Percentiles rank a stretch among this genome's conserved stretches.
These are phyloP conservation scores for Limosa lapponica DNA, from an alignment of 2,797 vertebrate genomes.

Conservation along the genomic window DNA sequence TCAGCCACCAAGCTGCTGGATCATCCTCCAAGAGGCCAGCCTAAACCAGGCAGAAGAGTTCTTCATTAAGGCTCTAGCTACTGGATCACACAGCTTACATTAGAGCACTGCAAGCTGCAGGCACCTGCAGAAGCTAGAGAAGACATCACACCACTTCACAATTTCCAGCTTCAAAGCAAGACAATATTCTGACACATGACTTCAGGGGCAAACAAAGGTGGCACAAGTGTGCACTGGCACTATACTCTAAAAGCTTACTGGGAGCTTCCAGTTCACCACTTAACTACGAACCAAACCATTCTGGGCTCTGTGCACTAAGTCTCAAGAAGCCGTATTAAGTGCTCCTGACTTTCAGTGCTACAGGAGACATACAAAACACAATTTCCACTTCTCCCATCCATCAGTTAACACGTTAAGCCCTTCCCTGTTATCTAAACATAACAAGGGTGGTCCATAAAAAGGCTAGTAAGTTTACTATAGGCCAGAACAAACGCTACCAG, in stretches of 20 bases:
- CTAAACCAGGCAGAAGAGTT: background rate
- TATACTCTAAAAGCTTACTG: background rate
- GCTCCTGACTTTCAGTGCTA: background rate
- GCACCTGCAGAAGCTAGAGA: background rate
- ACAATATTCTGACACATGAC: background rate
- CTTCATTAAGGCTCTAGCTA: background rate
- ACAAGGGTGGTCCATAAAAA: background rate
- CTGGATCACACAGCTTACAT: background rate
- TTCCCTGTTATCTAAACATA: background rate
- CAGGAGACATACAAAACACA: background rate
- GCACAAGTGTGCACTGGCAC: background rate
- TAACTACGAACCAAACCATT: background rate
- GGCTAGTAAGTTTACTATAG: rapidly evolving
- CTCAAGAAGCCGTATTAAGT: background rate
- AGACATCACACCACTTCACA: background rate
- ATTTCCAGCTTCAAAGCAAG: background rate
- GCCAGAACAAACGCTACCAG: background rate
- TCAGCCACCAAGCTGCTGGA: background rate
- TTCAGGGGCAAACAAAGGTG: background rate
- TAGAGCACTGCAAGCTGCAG: background rate
- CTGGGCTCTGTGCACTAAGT: rapidly evolving
- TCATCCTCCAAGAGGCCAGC: background rate
- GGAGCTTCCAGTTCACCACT: background rate
- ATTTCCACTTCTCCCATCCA: background rate
- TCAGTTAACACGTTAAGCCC: background rate